A percentile compares a stretch with the other conserved stretches of the same genome.
Conservation (phyloP, 2,888 invertebrate genomes). For the Mythimna impura region DNA sequence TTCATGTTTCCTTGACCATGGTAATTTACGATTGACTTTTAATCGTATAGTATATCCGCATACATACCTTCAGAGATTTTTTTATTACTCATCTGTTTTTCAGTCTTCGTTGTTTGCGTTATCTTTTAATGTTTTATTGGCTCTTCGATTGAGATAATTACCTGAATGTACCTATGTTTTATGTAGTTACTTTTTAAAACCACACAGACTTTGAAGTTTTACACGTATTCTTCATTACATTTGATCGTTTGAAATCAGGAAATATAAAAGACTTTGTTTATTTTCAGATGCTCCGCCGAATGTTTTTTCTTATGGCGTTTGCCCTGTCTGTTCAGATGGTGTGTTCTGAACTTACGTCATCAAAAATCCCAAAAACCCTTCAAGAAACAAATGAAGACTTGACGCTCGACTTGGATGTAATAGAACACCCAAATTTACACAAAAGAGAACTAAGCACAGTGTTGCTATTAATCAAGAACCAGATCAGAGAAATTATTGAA, state of each 20-base stretch:
- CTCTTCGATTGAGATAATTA: background rate
- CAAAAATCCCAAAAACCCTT: constrained; percentile 9
- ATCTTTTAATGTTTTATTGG: background rate
- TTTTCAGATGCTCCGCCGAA: constrained; percentile 52
- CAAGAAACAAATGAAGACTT: constrained; percentile 38
- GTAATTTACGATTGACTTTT: constrained; percentile 16
- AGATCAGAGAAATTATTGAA: constrained; percentile 72
- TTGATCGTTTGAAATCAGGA: background rate
- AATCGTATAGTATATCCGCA: constrained; percentile 17
- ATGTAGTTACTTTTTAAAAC: background rate
- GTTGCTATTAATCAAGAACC: constrained; percentile 70
- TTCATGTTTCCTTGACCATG: constrained; percentile 20
- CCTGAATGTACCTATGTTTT: background rate
- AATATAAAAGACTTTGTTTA: constrained; percentile 12
- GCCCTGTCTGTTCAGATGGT: constrained; percentile 25
- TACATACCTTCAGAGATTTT: background rate
- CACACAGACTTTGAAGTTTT: background rate
- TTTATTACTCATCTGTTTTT: background rate
- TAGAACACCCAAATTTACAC: constrained; percentile 21
- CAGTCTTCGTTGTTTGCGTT: background rate
- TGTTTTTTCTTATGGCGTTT: constrained; percentile 19
- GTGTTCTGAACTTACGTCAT: constrained; percentile 9
- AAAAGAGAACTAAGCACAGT: constrained; percentile 66
- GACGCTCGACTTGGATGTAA: constrained; percentile 34
- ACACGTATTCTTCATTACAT: background rate